Conservation (phyloP, 2,888 invertebrate genomes). For the Apodemia zela region DNA sequence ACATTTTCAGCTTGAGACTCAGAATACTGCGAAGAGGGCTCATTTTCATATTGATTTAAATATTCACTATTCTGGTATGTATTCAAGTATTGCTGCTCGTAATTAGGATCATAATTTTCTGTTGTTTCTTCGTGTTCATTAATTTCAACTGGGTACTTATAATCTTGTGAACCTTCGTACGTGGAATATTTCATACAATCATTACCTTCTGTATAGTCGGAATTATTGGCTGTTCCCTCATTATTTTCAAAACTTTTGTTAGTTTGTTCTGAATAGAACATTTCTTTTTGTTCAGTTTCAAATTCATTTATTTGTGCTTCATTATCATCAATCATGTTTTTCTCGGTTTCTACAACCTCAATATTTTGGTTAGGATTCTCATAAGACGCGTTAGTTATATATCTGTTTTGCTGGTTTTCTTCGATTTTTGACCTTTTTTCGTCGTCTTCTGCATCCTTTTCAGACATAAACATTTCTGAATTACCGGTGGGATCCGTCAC, state of each 20-base stretch:
- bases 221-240: conserved; percentile 30
- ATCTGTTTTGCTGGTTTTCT: not conserved
- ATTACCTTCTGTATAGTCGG: conserved; percentile 31
- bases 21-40: conserved; percentile 24
- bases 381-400: not conserved
- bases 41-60: conserved; percentile 18
- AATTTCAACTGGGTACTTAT: conserved; percentile 41
- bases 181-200: conserved; percentile 45
- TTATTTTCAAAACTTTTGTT: conserved; percentile 40
- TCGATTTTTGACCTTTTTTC: not conserved
- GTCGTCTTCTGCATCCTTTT: not conserved
- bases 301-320: conserved; percentile 46
- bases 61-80: conserved; percentile 27
- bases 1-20: conserved; percentile 24
- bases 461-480: not conserved
- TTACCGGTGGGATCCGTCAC: not conserved
- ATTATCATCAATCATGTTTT: conserved; percentile 21
- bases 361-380: not conserved
- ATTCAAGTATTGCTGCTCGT: conserved; percentile 52
- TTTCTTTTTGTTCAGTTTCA: conserved; percentile 51
- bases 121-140: conserved; percentile 52
- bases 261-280: conserved; percentile 53
- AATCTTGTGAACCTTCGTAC: conserved; percentile 47
- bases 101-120: conserved; percentile 55
- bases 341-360: conserved; percentile 16